These are phyloP conservation scores for Harpagifer antarcticus DNA, from an alignment of 2,797 vertebrate genomes.

Conservation along the genomic window DNA sequence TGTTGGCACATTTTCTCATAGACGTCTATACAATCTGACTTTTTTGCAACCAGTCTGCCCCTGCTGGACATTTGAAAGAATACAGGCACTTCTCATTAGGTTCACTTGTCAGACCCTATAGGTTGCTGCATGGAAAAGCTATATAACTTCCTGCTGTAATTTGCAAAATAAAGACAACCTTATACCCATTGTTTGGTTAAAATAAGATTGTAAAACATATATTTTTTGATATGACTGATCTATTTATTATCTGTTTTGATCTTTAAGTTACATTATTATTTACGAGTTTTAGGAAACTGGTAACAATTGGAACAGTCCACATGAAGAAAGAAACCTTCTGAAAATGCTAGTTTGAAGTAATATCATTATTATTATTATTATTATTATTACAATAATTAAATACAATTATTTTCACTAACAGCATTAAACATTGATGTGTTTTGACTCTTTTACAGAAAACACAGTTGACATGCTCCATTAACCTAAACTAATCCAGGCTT, in stretches of 20 bases:
- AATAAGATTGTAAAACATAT: background rate
- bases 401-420: background rate
- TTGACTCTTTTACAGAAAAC: background rate
- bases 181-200: background rate
- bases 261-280: background rate
- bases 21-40: no score
- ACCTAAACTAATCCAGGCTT: background rate
- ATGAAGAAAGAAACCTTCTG: background rate
- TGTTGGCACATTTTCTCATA: no score
- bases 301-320: background rate
- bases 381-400: no score
- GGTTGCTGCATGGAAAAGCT: no score
- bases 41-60: no score
- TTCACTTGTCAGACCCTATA: no score
- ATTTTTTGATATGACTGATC: no score
- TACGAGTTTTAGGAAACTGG: background rate
- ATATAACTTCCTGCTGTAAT: background rate
- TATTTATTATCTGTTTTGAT: background rate
- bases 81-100: no score
- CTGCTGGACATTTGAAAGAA: no score
- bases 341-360: background rate
- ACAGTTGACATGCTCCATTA: slow-evolving; percentile 2
- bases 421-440: background rate
- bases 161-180: background rate
- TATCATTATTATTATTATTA: no score